These are phyloP conservation scores for Tetranychus piercei DNA, from an alignment of 2,888 invertebrate species.

Conservation along the genomic window DNA sequence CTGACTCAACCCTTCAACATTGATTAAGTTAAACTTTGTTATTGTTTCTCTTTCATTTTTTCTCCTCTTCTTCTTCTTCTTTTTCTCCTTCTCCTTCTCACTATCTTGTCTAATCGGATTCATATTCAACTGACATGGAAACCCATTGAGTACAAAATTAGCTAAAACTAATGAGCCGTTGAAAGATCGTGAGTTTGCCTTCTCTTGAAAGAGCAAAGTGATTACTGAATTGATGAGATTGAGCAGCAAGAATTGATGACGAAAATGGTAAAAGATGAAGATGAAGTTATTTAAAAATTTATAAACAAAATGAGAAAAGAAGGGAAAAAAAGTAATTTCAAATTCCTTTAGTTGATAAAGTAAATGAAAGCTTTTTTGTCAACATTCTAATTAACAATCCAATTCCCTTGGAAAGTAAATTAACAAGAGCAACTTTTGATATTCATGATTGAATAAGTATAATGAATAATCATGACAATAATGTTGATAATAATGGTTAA, in stretches of 20 bases:
- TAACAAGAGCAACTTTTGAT: not conserved
- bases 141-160: not conserved
- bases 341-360: no score
- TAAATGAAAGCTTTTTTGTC: no score
- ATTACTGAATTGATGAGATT: no score
- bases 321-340: no score
- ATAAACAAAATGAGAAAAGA: not conserved
- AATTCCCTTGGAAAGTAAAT: not conserved
- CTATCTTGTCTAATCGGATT: not conserved
- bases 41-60: not conserved
- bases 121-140: no score
- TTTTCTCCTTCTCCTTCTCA: not conserved
- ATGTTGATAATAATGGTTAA: not conserved
- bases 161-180: not conserved
- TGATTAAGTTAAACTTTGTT: not conserved
- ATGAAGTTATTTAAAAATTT: not conserved
- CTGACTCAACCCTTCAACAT: no score
- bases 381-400: not conserved
- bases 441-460: not conserved
- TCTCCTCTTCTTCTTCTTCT: not conserved
- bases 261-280: no score
- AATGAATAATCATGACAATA: not conserved
- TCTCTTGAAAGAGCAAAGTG: no score
- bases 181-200: not conserved
- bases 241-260: no score